Conservation (phyloP, 1,140 invertebrate species). For the Anadara kagoshimensis region DNA sequence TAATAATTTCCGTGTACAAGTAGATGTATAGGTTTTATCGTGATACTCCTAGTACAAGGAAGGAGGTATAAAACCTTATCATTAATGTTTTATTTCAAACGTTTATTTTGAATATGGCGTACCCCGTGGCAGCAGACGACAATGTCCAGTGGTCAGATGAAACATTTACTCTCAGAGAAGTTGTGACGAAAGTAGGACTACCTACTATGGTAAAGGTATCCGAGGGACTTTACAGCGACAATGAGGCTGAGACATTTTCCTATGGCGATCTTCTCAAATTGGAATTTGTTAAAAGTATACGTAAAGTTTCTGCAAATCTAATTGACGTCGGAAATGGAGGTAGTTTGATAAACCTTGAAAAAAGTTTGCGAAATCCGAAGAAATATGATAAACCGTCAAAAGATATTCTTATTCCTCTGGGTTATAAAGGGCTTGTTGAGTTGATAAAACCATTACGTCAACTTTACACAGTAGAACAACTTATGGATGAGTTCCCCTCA, state of each 20-base stretch:
- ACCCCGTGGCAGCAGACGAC: neutral
- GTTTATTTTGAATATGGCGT: too few relatives aligned
- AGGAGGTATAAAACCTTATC: too few relatives aligned
- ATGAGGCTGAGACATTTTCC: slow-evolving; percentile 36
- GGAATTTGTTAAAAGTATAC: slow-evolving; percentile 33
- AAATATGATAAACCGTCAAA: slow-evolving; percentile 3
- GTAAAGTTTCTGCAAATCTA: slow-evolving; percentile 22
- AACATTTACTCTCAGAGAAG: slow-evolving; percentile 17
- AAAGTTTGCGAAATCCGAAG: too few relatives aligned
- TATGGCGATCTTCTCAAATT: slow-evolving; percentile 35
- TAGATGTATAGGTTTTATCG: too few relatives aligned
- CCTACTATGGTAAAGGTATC: slow-evolving; percentile 26
- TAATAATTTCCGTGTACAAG: too few relatives aligned
- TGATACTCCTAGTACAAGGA: too few relatives aligned
- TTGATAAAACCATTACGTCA: slow-evolving; percentile 5
- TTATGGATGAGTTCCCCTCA: slow-evolving; percentile 26
- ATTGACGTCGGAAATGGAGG: neutral
- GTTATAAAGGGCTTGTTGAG: slow-evolving; percentile 32
- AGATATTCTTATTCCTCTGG: slow-evolving; percentile 34
- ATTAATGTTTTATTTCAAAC: too few relatives aligned
- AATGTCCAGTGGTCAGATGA: slow-evolving; percentile 32
- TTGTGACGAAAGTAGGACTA: slow-evolving; percentile 1
- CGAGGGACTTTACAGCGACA: slow-evolving; percentile 25
- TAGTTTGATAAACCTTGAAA: slow-evolving; percentile 7
- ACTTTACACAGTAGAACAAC: slow-evolving; percentile 6